Base-by-base conservation (phyloP, 1,140 invertebrate species). In the Aphelenchoides besseyi region DNA sequence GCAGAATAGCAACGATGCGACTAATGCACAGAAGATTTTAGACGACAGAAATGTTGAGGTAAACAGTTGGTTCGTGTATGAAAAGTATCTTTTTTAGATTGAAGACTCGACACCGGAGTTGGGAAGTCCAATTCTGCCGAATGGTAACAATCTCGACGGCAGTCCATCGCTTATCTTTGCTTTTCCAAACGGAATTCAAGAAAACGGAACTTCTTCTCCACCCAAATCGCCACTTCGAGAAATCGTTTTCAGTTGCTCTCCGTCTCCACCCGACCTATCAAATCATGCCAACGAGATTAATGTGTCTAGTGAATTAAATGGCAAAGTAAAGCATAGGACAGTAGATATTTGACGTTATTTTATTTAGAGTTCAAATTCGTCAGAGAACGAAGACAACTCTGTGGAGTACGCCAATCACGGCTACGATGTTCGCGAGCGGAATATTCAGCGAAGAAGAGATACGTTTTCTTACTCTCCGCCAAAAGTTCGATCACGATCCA, bases 381-480 rank as follows among this genome's bases (percentile, higher is more conserved):
- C 55, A 33, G 55, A 59, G 18, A 59, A 59, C 5, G 18, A 59
- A 33, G 55, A 59, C 5, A 18, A 33, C 18, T 5, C 16, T 33
- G 26, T 8, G 5, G 18, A 8, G 55, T 5, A 29, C 5, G 55
- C 5, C 55, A 23, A 59, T 5, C 5, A 28, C 12, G 41, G 55
- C 55, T 29, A 5, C 55, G 55, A 5, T 8, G 32, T 28, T 33
- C 55, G 18, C 5, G 55, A 33, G 55, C 26, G 55, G 5, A 59
- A 59, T 8, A n/a, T n/a, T n/a, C n/a, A n/a, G n/a, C 55, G 55
- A 59, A 5, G 18, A 8, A 5, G 55, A 59, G 55, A 59, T 23
- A 59, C 55, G 5, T 33, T 59, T 8, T 59, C 55, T 8, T 33
- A 59, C 32, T 59, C 55, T 5, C 55, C 55, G 16, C 55, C 55